A percentile compares a stretch with the other conserved stretches of the same genome.
Conservation (phyloP, 2,113 vertebrate genomes). For the Pitta sordida region DNA sequence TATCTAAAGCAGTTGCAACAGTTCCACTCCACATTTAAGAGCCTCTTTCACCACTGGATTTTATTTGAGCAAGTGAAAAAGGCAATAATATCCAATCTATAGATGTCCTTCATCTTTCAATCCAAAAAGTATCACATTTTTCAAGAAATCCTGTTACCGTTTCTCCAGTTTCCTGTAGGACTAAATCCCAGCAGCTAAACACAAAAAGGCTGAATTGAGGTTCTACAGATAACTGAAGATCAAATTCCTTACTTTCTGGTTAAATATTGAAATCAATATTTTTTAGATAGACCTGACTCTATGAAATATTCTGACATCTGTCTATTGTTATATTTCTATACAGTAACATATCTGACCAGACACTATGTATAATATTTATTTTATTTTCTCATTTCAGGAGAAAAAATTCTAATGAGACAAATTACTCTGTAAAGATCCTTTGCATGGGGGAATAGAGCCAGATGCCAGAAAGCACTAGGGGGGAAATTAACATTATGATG, state of each 20-base stretch:
- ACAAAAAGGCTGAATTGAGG: background rate
- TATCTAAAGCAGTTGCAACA: background rate
- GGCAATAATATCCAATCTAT: background rate
- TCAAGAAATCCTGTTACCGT: background rate
- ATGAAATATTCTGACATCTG: background rate
- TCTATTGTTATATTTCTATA: background rate
- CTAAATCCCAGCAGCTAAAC: background rate
- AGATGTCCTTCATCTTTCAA: background rate
- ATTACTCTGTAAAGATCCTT: conserved; percentile 11
- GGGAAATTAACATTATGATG: conserved; percentile 22
- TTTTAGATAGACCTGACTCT: background rate
- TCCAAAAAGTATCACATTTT: background rate
- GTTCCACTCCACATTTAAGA: background rate
- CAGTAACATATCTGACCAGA: background rate
- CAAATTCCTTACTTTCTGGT: background rate
- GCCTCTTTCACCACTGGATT: background rate
- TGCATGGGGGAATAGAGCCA: conserved; percentile 18
- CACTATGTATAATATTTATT: background rate
- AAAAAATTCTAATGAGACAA: conserved; percentile 18
- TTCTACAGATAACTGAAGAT: background rate
- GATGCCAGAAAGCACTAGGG: conserved; percentile 41
- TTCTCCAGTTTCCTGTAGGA: background rate
- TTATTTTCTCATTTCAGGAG: background rate
- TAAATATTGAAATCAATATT: background rate
- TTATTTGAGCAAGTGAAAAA: background rate